A percentile compares a stretch with the other conserved stretches of the same genome.
Conservation (phyloP, 2,888 invertebrate genomes). For the Athrips mouffetella region DNA sequence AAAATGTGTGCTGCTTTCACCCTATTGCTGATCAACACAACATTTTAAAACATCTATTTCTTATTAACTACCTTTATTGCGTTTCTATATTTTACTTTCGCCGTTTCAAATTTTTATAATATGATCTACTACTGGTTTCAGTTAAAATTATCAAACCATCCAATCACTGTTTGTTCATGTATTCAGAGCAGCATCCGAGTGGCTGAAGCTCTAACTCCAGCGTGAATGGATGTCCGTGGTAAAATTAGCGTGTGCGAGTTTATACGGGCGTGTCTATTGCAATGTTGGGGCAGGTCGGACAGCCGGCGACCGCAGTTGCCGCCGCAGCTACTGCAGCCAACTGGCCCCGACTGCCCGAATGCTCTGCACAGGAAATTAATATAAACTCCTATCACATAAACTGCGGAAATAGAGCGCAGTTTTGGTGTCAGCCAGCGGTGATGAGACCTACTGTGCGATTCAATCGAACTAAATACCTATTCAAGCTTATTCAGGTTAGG, state of each 20-base stretch:
- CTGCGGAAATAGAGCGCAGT: slow-evolving; percentile 50
- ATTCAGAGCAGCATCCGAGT: not conserved
- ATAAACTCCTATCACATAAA: slow-evolving; percentile 72
- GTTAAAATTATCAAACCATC: too few species aligned
- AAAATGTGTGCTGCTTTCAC: not conserved
- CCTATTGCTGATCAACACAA: not conserved
- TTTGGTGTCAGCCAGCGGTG: slow-evolving; percentile 54
- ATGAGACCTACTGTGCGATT: slow-evolving; percentile 67
- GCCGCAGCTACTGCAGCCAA: slow-evolving; percentile 62
- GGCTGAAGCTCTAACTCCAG: not conserved
- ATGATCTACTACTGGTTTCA: too few species aligned
- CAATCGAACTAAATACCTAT: slow-evolving; percentile 59
- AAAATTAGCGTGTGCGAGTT: slow-evolving; percentile 64
- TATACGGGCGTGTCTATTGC: slow-evolving; percentile 61
- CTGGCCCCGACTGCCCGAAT: slow-evolving; percentile 47
- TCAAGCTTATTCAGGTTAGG: slow-evolving; percentile 52
- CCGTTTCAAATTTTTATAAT: too few species aligned
- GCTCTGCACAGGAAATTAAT: slow-evolving; percentile 70
- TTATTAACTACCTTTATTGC: slow-evolving; percentile 5
- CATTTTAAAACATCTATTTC: not conserved
- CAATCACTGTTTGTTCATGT: not conserved
- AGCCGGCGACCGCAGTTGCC: slow-evolving; percentile 62
- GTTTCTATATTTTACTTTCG: too few species aligned
- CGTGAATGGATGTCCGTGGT: slow-evolving; percentile 33
- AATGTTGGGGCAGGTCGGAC: slow-evolving; percentile 60